phyloP scores from a whole-genome alignment of 2,797 vertebrate species.

The Anguilla obscura region DNA sequence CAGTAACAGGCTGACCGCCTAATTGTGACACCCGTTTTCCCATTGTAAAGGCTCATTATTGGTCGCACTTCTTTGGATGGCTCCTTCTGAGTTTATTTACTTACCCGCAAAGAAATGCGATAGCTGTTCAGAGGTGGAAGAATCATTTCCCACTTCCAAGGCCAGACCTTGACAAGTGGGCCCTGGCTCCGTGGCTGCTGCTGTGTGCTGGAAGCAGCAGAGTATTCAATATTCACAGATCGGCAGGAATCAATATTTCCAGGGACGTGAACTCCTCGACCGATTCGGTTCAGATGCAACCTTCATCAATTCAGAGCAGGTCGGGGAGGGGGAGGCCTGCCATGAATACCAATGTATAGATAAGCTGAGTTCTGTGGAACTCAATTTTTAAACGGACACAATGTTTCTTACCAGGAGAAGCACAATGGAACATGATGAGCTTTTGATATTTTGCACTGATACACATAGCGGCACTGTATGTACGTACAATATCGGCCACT shows the following conservation, averaged over 20 bases:
- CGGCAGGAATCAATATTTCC: slow-evolving; percentile 11
- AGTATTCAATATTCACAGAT: slow-evolving; percentile 10
- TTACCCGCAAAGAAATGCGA: neutral
- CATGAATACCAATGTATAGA: neutral
- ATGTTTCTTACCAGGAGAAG: neutral
- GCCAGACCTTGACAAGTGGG: neutral
- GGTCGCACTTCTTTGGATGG: neutral
- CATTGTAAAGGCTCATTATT: neutral
- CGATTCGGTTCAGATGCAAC: neutral
- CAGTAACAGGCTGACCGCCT: neutral
- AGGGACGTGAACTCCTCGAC: slow-evolving; percentile 4
- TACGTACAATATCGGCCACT: neutral
- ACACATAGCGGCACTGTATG: neutral
- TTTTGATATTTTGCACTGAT: neutral
- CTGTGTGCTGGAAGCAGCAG: neutral
- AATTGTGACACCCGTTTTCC: neutral
- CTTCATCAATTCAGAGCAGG: slow-evolving; percentile 4
- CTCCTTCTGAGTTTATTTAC: neutral
- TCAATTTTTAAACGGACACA: neutral
- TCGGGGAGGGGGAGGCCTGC: neutral
- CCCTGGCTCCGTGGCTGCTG: neutral
- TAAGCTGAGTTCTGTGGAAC: neutral
- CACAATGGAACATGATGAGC: neutral
- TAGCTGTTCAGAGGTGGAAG: neutral
- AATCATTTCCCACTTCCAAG: neutral